Base-by-base conservation (phyloP, 2,113 vertebrate genomes). In the Connochaetes taurinus region DNA sequence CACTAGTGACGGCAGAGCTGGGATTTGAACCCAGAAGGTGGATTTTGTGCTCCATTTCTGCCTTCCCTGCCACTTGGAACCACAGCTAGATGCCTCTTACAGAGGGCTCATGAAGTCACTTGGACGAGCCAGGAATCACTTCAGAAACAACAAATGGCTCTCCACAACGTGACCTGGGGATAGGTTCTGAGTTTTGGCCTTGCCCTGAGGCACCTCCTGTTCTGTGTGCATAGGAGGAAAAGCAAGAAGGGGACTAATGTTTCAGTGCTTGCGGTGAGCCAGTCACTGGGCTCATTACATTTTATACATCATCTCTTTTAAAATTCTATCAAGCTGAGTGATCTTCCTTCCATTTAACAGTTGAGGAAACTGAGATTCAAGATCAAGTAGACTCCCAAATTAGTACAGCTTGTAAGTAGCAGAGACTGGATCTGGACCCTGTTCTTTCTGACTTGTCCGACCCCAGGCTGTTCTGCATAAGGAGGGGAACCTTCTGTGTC, bases 101-200 rank as follows among this genome's bases (percentile, higher is more conserved):
- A 9, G 58, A 33, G 53, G 33, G 7, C 13, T 40, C 5, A 5
- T 6, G 47, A n/a, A 45, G 36, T 87, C 43, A 4, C 50, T 7
- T 23, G 7, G 40, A 40, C 2, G n/a, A 95, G 64, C 64, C 74
- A 27, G 91, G 13, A 57, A 43, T 15, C 29, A 8, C 83, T 57
- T 15, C 36, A 13, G 14, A 81, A 81, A 15, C 11, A 31, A 17
- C 14, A 50, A 10, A 2, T 40, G 80, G 43, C 31, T 31, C 8
- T 16, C 40, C 16, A 29, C 7, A 6, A 5, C 0, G 1, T 5
- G 25, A 36, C 45, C 52, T 21, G 12, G 31, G 29, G 25, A 50
- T 1, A 47, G 8, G 40, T 12, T 74, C 43, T 64, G 31, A 33
- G 27, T 60, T 76, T 71, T 8, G 12, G 31, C 33, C 45, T 11